These are phyloP conservation scores for Drosophila subsilvestris DNA, from an alignment of 2,888 invertebrate genomes.

Conservation along the genomic window DNA sequence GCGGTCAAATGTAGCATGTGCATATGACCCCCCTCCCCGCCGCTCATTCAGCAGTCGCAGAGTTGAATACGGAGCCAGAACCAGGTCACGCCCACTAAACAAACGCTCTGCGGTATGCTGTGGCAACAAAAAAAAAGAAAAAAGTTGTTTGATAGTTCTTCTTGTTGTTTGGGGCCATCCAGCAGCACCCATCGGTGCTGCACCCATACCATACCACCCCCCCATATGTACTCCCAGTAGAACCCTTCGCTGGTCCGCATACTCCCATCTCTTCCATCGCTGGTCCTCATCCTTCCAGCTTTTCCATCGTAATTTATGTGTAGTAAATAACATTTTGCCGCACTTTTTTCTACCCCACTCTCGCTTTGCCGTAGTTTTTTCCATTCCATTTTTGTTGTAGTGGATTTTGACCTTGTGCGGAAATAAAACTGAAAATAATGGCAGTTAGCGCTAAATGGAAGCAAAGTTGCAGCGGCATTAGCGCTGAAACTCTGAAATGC, in stretches of 20 bases:
- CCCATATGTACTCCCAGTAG: too few species aligned
- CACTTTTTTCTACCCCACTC: slow-evolving; percentile 24
- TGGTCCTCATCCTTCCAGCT: too few species aligned
- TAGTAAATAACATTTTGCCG: slow-evolving; percentile 70
- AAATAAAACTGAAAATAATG: slow-evolving; percentile 71
- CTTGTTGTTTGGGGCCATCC: slow-evolving; percentile 49
- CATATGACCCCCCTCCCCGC: slow-evolving; percentile 58
- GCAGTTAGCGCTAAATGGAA: slow-evolving; percentile 70
- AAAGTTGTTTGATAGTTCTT: slow-evolving; percentile 64
- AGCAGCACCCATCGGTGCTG: slow-evolving; percentile 10
- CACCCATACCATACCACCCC: too few species aligned
- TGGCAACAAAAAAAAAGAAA: slow-evolving; percentile 20
- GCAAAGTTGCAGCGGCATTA: slow-evolving; percentile 68
- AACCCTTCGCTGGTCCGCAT: not conserved
- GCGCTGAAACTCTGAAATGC: slow-evolving; percentile 33
- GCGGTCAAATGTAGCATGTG: slow-evolving; percentile 80
- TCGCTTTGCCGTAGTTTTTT: slow-evolving; percentile 47
- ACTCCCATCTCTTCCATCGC: not conserved
- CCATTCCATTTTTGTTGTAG: slow-evolving; percentile 30
- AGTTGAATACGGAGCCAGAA: slow-evolving; percentile 16
- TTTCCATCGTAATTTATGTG: slow-evolving; percentile 67
- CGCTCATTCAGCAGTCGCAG: not conserved
- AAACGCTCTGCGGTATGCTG: slow-evolving; percentile 66
- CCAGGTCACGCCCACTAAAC: slow-evolving; percentile 48
- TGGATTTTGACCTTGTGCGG: slow-evolving; percentile 65